phyloP scores from a whole-genome alignment of 2,113 vertebrate species.

The Candoia aspera region DNA sequence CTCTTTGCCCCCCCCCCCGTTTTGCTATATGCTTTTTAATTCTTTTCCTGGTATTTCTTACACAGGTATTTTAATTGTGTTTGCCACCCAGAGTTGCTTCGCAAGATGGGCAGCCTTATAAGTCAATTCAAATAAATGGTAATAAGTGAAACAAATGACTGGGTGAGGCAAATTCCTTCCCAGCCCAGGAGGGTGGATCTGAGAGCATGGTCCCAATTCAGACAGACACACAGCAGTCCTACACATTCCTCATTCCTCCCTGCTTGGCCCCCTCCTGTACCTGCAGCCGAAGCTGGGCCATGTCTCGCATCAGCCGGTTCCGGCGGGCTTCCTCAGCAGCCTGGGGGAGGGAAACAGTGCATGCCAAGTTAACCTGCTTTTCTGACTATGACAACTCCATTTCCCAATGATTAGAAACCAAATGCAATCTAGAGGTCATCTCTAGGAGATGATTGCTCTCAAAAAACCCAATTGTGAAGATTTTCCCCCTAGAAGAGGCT shows the following conservation, averaged over 20 bases:
- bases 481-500: too few species aligned
- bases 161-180: not conserved
- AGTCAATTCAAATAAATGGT: not conserved
- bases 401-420: not conserved
- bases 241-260: not conserved
- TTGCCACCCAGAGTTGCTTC: not conserved
- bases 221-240: not conserved
- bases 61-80: not conserved
- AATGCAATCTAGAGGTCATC: not conserved
- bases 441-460: too few species aligned
- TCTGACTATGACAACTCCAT: not conserved
- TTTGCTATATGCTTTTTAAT: too few species aligned
- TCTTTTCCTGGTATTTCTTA: too few species aligned
- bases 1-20: too few species aligned
- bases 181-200: not conserved
- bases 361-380: not conserved
- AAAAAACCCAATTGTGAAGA: too few species aligned
- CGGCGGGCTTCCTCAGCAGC: constrained; percentile 94
- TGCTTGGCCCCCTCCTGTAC: constrained; percentile 60
- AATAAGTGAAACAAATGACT: not conserved
- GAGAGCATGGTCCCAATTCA: not conserved
- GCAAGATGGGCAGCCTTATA: not conserved
- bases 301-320: constrained; percentile 95
- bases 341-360: constrained; percentile 66
- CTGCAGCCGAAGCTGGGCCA: constrained; percentile 97